Conservation (phyloP, 2,888 invertebrate genomes). For the Tipula lateralis region DNA sequence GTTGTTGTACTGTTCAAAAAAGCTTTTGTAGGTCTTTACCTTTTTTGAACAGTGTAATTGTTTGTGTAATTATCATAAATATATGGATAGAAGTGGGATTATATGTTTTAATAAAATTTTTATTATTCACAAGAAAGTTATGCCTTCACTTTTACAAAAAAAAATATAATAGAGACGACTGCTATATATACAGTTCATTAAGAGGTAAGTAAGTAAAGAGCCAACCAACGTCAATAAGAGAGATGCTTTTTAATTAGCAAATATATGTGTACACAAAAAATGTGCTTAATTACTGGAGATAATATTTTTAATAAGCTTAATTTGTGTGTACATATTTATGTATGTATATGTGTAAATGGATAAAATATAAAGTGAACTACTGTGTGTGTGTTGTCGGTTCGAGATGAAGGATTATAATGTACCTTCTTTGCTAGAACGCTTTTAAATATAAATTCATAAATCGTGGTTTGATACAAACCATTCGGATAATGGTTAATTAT, state of each 20-base stretch:
- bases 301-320: background rate
- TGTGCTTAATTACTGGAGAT: background rate
- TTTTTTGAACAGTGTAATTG: background rate
- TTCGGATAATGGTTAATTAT: background rate
- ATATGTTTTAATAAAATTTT: background rate
- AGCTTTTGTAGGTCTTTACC: background rate
- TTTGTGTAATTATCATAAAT: constrained; percentile 24
- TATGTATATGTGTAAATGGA: background rate
- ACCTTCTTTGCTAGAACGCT: background rate
- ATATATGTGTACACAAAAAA: background rate
- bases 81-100: background rate
- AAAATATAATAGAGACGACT: background rate
- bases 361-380: background rate
- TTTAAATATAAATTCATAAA: background rate
- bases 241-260: background rate
- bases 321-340: background rate
- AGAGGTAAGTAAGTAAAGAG: background rate
- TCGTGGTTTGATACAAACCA: background rate
- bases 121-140: background rate
- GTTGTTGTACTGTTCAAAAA: background rate
- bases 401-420: background rate
- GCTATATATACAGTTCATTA: background rate
- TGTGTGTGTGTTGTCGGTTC: background rate
- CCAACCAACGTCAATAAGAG: background rate
- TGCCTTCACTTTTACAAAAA: background rate